Conservation (phyloP, 2,113 vertebrate species). For the Mobula birostris region DNA sequence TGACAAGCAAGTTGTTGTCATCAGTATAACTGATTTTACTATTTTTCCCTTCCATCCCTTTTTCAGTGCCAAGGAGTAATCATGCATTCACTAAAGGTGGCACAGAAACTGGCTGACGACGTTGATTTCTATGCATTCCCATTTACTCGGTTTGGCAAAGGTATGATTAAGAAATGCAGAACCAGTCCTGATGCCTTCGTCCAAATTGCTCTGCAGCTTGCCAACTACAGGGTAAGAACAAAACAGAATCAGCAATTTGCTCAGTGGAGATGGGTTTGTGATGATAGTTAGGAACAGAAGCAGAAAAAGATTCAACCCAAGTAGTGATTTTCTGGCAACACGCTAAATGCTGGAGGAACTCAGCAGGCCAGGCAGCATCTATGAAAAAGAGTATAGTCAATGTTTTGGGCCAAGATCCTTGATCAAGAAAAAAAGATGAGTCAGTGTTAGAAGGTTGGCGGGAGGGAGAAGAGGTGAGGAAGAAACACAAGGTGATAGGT, state of each 20-base stretch:
- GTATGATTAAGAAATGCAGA: constrained; percentile 81
- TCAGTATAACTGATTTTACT: background rate
- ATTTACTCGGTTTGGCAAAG: constrained; percentile 81
- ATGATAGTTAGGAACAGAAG: background rate
- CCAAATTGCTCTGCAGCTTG: constrained; percentile 86
- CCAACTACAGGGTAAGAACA: constrained; percentile 74
- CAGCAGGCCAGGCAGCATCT: too few species aligned
- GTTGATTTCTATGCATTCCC: constrained; percentile 79
- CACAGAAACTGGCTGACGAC: constrained; percentile 69
- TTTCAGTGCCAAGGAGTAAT: constrained; percentile 78
- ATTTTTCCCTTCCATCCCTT: background rate
- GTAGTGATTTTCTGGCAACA: background rate
- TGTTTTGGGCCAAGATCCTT: too few species aligned
- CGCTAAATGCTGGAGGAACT: too few species aligned
- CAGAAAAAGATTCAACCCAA: background rate
- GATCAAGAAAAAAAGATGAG: too few species aligned
- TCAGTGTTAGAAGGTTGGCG: too few species aligned
- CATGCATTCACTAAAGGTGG: constrained; percentile 65
- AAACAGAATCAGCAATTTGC: background rate
- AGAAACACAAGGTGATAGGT: too few species aligned
- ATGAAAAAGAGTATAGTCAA: too few species aligned
- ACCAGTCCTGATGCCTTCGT: constrained; percentile 90
- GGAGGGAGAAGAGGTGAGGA: too few species aligned
- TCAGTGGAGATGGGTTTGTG: background rate
- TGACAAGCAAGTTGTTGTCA: background rate